Evolutionary conservation across 2,113 vertebrate genomes (phyloP).

Genomic region (Vombatus ursinus): DNA sequence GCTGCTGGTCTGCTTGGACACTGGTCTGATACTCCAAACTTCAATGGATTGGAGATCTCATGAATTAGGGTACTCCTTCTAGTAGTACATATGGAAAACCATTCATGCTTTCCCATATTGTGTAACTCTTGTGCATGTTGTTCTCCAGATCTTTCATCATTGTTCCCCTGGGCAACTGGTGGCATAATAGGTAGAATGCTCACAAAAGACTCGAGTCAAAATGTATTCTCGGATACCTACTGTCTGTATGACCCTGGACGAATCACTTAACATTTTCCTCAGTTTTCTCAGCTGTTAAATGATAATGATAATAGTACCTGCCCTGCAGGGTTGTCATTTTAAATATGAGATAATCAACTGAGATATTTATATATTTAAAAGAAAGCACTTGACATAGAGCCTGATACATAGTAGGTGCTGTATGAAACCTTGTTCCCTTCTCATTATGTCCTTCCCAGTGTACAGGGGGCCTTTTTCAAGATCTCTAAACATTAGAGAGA

Average conservation of each 20-base stretch:
- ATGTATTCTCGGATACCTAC: neutral
- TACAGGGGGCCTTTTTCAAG: neutral
- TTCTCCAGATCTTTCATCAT: neutral
- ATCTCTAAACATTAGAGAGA: neutral
- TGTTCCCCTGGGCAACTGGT: neutral
- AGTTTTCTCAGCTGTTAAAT: neutral
- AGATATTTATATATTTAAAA: neutral
- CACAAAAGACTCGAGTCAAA: neutral
- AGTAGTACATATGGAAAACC: neutral
- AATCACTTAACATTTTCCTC: neutral
- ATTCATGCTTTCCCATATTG: neutral
- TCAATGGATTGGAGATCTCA: neutral
- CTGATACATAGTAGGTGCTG: neutral
- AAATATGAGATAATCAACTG: neutral
- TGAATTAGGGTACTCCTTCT: neutral
- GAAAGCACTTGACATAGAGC: neutral
- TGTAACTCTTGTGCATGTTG: neutral
- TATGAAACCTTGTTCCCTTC: neutral
- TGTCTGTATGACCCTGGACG: neutral
- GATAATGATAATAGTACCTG: neutral
- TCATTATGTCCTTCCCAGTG: neutral
- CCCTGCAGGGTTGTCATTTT: neutral
- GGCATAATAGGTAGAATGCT: neutral
- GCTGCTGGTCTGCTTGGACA: neutral
- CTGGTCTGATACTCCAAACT: neutral